phyloP scores from a whole-genome alignment of 2,888 invertebrate genomes.

The Eristalis arbustorum region DNA sequence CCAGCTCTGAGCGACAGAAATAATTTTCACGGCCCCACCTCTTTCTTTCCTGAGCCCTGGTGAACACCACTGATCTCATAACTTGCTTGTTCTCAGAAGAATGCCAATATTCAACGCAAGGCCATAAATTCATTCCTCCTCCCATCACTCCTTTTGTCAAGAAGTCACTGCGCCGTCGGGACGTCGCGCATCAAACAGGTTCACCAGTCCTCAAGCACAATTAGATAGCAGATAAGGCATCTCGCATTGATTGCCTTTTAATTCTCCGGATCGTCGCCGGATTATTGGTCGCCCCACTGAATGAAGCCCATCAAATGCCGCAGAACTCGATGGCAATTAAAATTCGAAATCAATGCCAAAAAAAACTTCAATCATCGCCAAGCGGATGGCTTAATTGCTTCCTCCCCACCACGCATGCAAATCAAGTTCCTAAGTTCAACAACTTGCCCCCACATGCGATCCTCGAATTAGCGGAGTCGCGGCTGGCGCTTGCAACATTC shows the following conservation, averaged over 20 bases:
- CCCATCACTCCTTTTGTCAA: neutral
- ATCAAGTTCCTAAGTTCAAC: constrained; percentile 34
- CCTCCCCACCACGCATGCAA: constrained; percentile 22
- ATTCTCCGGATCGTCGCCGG: constrained; percentile 14
- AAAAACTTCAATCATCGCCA: constrained; percentile 31
- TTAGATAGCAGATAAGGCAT: neutral
- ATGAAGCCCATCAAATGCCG: constrained; percentile 1
- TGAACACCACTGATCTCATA: too few relatives aligned
- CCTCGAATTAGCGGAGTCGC: constrained; percentile 38
- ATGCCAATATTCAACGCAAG: neutral
- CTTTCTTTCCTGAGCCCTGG: too few relatives aligned
- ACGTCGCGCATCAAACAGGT: neutral
- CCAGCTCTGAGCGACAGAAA: too few relatives aligned
- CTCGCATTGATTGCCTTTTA: constrained; percentile 24
- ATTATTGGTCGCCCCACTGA: neutral
- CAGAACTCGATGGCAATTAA: constrained; percentile 22
- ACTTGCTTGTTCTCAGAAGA: neutral
- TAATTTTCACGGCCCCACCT: too few relatives aligned
- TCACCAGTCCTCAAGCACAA: neutral
- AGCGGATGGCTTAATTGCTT: constrained; percentile 47
- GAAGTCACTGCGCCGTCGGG: neutral
- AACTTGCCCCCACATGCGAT: constrained; percentile 53
- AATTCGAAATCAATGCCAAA: constrained; percentile 40
- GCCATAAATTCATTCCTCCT: neutral
- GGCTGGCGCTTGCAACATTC: constrained; percentile 28